Conservation (phyloP, 2,797 vertebrate species). For the Cryptoprocta ferox region DNA sequence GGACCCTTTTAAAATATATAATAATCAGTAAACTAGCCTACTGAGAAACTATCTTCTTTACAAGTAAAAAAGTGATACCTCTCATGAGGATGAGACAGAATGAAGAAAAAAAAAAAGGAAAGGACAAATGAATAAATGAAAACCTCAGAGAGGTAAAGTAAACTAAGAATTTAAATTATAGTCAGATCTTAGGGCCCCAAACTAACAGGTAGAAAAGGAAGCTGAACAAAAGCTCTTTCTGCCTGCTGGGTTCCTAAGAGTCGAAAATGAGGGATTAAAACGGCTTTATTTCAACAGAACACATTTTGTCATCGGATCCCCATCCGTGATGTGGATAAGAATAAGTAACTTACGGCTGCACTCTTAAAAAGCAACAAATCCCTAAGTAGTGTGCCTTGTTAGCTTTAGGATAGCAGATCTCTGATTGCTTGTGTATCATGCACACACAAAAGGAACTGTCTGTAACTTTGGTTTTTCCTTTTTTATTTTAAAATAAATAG, state of each 20-base stretch:
- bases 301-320: constrained; percentile 60
- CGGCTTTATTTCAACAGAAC: constrained; percentile 64
- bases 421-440: not conserved
- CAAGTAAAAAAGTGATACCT: not conserved
- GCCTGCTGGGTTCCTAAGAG: constrained; percentile 36
- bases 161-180: constrained; percentile 41
- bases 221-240: constrained; percentile 50
- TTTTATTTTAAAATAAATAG: constrained; percentile 55
- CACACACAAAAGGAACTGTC: not conserved
- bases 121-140: not conserved
- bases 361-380: not conserved
- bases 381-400: not conserved
- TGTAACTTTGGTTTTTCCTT: constrained; percentile 11
- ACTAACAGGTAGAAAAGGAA: not conserved
- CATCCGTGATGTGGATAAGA: constrained; percentile 14
- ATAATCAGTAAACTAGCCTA: constrained; percentile 10
- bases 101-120: not conserved
- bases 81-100: not conserved
- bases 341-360: constrained; percentile 27
- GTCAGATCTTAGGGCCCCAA: not conserved
- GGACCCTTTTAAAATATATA: not conserved
- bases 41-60: constrained; percentile 3
- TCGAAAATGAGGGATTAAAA: constrained; percentile 55
- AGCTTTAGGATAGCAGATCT: not conserved
- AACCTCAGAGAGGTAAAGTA: not conserved